Conservation (phyloP, 2,888 invertebrate genomes). For the Drosophila diplacantha region DNA sequence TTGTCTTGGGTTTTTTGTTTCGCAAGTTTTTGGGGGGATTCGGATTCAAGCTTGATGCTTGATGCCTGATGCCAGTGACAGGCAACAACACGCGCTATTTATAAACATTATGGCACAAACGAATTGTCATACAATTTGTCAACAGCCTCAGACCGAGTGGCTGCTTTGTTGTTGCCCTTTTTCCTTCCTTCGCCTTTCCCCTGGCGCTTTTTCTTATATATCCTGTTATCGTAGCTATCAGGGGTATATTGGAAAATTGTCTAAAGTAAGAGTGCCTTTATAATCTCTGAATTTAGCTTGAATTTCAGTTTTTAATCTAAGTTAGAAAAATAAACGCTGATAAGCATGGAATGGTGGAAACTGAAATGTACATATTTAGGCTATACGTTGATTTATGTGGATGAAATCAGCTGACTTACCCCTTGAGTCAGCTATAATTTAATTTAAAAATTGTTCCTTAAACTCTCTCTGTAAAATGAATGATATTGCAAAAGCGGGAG, state of each 20-base stretch:
- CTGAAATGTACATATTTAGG: no score
- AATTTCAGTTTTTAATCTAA: no score
- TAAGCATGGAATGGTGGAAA: no score
- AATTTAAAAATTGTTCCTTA: neutral
- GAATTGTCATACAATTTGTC: slow-evolving; percentile 73
- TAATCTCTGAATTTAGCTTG: neutral
- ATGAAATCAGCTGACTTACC: no score
- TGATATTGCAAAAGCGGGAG: no score
- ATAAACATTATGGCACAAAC: slow-evolving; percentile 74
- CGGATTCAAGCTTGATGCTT: slow-evolving; percentile 39
- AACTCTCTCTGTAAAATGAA: neutral
- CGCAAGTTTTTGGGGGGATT: slow-evolving; percentile 52
- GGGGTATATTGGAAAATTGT: slow-evolving; percentile 1
- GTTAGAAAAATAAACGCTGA: no score
- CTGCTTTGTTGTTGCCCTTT: slow-evolving; percentile 40
- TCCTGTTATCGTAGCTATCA: neutral
- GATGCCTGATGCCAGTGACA: slow-evolving; percentile 50
- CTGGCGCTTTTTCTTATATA: slow-evolving; percentile 14
- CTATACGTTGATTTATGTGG: neutral
- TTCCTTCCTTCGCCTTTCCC: slow-evolving; percentile 23
- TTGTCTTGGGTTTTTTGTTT: slow-evolving; percentile 50
- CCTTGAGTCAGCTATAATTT: no score
- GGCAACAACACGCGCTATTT: slow-evolving; percentile 66
- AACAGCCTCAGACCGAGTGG: slow-evolving; percentile 51
- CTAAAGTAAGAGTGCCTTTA: neutral